Percentiles rank a stretch among this genome's conserved stretches.
These are phyloP conservation scores for Heliconius hewitsoni DNA, from an alignment of 1,140 invertebrate genomes.

Conservation along the genomic window DNA sequence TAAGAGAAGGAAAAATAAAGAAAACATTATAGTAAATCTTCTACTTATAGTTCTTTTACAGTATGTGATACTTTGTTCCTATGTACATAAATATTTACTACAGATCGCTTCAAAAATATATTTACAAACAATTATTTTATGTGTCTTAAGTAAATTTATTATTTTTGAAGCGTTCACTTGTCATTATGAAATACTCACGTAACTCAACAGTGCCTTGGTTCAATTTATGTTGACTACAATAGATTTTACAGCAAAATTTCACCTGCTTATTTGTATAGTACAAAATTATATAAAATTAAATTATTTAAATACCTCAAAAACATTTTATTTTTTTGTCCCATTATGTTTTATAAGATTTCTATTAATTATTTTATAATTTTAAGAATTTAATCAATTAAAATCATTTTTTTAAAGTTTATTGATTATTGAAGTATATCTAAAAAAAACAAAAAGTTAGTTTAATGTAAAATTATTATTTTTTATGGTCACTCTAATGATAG, in stretches of 20 bases:
- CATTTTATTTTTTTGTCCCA: neutral
- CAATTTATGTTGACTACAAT: neutral
- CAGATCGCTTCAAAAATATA: neutral
- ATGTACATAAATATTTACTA: conserved; percentile 9
- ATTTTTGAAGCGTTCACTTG: conserved; percentile 4
- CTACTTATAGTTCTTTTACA: neutral
- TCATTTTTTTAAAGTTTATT: too few species aligned
- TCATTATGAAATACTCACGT: conserved; percentile 1
- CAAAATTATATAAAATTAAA: conserved; percentile 3
- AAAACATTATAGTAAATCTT: neutral
- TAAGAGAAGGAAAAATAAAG: neutral
- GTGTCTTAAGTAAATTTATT: neutral
- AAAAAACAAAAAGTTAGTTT: too few species aligned
- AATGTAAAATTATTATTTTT: too few species aligned
- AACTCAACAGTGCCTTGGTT: neutral
- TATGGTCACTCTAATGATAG: too few species aligned
- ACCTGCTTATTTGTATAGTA: conserved; percentile 8
- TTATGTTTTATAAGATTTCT: neutral
- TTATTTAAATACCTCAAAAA: neutral
- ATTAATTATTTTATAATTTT: too few species aligned
- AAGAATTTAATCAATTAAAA: too few species aligned
- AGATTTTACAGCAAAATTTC: neutral
- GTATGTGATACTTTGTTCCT: neutral
- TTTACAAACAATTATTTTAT: neutral
- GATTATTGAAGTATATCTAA: too few species aligned